Percentiles rank a stretch among this genome's conserved stretches.
These are phyloP conservation scores for Corynorhinus townsendii DNA, from an alignment of 2,113 vertebrate species.

Conservation along the genomic window DNA sequence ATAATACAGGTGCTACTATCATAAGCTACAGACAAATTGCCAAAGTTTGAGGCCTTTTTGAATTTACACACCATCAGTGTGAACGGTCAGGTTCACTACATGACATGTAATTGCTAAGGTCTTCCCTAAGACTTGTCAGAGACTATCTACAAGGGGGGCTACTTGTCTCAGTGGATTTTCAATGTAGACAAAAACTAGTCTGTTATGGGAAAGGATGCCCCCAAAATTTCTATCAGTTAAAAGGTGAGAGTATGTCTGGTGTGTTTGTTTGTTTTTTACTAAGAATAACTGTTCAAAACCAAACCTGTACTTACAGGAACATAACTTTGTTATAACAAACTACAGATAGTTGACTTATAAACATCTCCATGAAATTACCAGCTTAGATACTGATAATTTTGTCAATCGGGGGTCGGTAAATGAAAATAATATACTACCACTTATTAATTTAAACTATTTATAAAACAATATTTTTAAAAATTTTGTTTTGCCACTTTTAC, in stretches of 20 bases:
- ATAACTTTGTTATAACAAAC: neutral
- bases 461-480: neutral
- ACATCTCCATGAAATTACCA: neutral
- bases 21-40: neutral
- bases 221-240: neutral
- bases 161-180: neutral
- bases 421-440: neutral
- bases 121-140: neutral
- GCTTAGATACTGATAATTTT: neutral
- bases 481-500: neutral
- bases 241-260: neutral
- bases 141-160: neutral
- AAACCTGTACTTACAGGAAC: neutral
- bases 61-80: neutral
- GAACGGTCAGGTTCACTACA: neutral
- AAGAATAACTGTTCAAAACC: conserved; percentile 15
- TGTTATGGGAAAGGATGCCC: neutral
- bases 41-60: neutral
- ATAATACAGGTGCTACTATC: neutral
- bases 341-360: neutral
- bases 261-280: neutral
- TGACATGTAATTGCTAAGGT: neutral
- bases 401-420: neutral
- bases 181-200: neutral
- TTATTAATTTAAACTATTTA: neutral